Conservation (phyloP, 2,113 vertebrate species). For the Macaca fascicularis region T2T-MFA8v1.1 NC_088381.1:75375001-75375500, state of each 20-base stretch:
- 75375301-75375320: not conserved
- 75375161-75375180: not conserved
- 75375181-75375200: not conserved
- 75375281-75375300: not conserved
- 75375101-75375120: not conserved
- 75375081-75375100: not conserved
- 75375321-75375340: not conserved
- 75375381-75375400: fast-evolving
- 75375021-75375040: no score
- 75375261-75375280: not conserved
- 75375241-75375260: not conserved
- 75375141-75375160: not conserved
- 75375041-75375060: not conserved
- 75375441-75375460: no score
- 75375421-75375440: no score
- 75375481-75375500: no score
- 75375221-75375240: not conserved
- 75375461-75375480: no score
- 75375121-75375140: not conserved
- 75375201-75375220: not conserved
- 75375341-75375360: not conserved
- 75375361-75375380: not conserved
- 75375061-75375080: not conserved
- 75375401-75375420: no score
- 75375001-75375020: no score